Base-by-base conservation (phyloP, 2,888 invertebrate genomes). In the Odontothrips loti region DNA sequence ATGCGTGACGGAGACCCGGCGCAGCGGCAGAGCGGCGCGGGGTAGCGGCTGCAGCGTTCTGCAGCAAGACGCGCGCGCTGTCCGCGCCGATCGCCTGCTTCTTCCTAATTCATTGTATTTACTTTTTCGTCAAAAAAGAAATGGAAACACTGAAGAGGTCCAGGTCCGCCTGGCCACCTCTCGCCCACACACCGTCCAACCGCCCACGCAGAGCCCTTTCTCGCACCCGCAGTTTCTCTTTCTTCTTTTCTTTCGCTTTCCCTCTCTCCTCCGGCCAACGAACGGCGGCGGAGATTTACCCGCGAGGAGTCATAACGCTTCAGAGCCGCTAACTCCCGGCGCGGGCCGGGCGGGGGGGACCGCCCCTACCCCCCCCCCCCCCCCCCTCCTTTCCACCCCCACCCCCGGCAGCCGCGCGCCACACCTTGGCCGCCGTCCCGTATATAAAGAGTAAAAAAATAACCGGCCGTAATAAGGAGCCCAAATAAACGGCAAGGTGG, bases 361-460 rank as follows among this genome's bases (percentile, higher is more conserved):
- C 34, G 6, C 34, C 34, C 34, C 34, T 6, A 4, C 3, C 34
- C 3, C 34, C 34, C 34, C 34, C 34, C 6, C 3, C 34, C 3
- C 34, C 51, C 51, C 51, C 51, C 51, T 51, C 51, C 51, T 10
- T n/a, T 12, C 48, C 48, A 48, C 48, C 51, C 4, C 51, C 8
- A 12, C 51, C 17, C 51, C 51, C 51, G 15, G 4, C 8, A n/a
- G 15, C 51, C 23, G 68, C n/a, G 27, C 68, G 23, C 68, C 12
- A 27, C 68, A 23, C 23, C 68, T 23, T 23, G 68, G 23, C 68
- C 68, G 23, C 11, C n/a, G 68, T 27, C n/a, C 68, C 58, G 58
- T 58, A 58, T 20, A 58, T 58, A 43, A 58, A 27, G 68, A 75
- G 68, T 75, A 75, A 75, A 75, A n/a, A 75, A 75, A 75, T 75